Evolutionary conservation across 2,888 invertebrate species (phyloP), one percentile per base, ranked within the genome.

Genomic region (Drosophila histrio): DNA sequence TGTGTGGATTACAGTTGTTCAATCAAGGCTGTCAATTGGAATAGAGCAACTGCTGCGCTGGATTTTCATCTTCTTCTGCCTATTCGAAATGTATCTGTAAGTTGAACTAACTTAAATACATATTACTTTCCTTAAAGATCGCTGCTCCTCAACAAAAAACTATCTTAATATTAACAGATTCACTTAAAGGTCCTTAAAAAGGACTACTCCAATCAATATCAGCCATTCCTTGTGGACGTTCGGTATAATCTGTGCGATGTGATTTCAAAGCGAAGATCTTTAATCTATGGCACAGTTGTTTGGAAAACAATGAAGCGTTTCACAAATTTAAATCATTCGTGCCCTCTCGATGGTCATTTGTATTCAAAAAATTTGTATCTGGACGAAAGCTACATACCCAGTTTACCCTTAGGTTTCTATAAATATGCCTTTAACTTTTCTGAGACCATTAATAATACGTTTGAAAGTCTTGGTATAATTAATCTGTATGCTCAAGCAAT

Each of bases 311-410:
- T 11, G 13, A 32, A 32, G 6, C 8, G 32, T 6, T 60, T 39
- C n/a, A 53, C 61, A 11, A 70, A 70, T 54, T 46, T 70, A 1
- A 65, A 61, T 53, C 61, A 70, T 13, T 49, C 19, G n/a, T 65
- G 70, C 32, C 70, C 70, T 5, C 47, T 26, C 8, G 8, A 26
- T 26, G 26, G 26, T 26, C 8, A 26, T 8, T 26, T 26, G 8
- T 26, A 8, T 8, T 26, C 26, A 6, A 0, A 2, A 26, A 6
- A 9, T 8, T 1, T 26, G 26, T 8, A 9, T n/a, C n/a, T n/a
- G n/a, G n/a, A n/a, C n/a, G n/a, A n/a, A n/a, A n/a, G n/a, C n/a
- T n/a, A n/a, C n/a, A n/a, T n/a, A n/a, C n/a, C n/a, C n/a, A n/a
- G n/a, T n/a, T n/a, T n/a, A n/a, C n/a, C n/a, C 11, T 28, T 28